Evolutionary conservation across 2,888 invertebrate genomes (phyloP).

Genomic region (Icerya purchasi): DNA sequence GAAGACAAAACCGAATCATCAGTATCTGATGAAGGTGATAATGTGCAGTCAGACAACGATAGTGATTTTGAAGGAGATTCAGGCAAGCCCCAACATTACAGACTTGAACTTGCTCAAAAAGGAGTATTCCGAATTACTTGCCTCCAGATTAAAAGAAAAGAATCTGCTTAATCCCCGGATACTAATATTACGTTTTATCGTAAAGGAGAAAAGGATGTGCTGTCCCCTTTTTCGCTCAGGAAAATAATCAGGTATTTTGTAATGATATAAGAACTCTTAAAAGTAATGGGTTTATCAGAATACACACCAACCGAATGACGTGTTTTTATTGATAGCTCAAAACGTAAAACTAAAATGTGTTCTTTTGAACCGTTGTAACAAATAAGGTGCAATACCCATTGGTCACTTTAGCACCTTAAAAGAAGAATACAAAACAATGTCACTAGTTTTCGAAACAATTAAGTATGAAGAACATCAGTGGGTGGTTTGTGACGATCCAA

Average conservation of each 20-base stretch:
- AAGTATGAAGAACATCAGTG: background rate
- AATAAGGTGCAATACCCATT: background rate
- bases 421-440: background rate
- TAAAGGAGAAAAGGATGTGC: background rate
- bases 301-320: background rate
- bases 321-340: background rate
- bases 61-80: background rate
- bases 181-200: background rate
- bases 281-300: background rate
- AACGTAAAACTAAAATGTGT: background rate
- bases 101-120: background rate
- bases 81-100: background rate
- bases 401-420: background rate
- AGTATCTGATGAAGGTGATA: background rate
- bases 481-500: background rate
- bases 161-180: background rate
- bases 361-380: background rate
- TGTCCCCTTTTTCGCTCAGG: background rate
- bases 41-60: background rate
- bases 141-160: background rate
- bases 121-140: background rate
- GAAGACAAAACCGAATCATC: background rate
- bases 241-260: background rate
- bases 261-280: background rate
- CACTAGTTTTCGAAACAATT: background rate